Conservation (phyloP, 2,113 vertebrate genomes). For the Python bivittatus region DNA sequence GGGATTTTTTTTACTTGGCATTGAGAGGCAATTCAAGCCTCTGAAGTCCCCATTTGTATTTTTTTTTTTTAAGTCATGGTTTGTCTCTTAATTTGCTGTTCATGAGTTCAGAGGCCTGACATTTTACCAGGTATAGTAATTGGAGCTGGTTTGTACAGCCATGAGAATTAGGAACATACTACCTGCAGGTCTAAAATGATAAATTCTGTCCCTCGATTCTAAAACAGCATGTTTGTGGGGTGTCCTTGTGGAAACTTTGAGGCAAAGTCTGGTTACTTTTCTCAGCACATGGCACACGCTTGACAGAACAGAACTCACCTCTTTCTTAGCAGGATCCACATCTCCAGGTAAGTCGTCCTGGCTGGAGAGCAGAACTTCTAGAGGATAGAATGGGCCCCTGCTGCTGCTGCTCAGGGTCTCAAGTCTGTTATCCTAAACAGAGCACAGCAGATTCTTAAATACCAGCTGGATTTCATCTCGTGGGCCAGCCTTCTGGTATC, state of each 20-base stretch:
- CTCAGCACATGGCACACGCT: neutral
- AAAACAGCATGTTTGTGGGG: neutral
- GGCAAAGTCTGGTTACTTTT: neutral
- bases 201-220: neutral
- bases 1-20: neutral
- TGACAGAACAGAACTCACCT: conserved; percentile 69
- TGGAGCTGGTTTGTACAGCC: neutral
- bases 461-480: neutral
- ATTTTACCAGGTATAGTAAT: neutral
- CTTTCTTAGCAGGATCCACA: conserved; percentile 79
- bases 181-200: neutral
- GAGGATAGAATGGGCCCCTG: conserved; percentile 65
- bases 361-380: conserved; percentile 74
- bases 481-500: neutral
- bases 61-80: neutral
- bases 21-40: neutral
- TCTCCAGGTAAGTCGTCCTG: conserved; percentile 78
- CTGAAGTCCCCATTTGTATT: neutral
- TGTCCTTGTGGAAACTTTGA: neutral
- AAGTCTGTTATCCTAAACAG: conserved; percentile 56
- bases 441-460: neutral
- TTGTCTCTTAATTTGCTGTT: neutral
- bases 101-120: neutral
- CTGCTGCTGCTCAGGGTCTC: neutral
- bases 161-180: neutral